Evolutionary conservation across 2,113 vertebrate genomes (phyloP).

Genomic region (Cisticola juncidis): DNA sequence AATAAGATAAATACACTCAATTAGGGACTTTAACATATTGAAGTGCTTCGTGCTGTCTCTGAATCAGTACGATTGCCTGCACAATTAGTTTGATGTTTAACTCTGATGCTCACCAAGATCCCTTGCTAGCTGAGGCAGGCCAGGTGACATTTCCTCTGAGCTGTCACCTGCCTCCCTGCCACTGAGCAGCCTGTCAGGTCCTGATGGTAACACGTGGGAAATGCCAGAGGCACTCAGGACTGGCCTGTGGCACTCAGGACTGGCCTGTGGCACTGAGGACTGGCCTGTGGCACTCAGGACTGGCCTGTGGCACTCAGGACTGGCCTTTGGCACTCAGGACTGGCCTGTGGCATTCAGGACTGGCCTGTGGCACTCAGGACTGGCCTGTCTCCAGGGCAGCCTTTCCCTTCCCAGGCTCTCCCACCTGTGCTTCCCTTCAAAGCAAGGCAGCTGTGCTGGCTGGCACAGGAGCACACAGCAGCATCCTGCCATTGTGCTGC

Average conservation of each 20-base stretch:
- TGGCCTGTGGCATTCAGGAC: too few species aligned
- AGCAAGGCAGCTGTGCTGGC: slow-evolving; percentile 40
- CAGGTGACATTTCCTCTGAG: not conserved
- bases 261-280: too few species aligned
- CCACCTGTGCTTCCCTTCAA: slow-evolving; percentile 16
- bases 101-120: not conserved
- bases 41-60: not conserved
- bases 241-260: too few species aligned
- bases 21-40: not conserved
- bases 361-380: too few species aligned
- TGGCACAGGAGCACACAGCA: not conserved
- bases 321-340: too few species aligned
- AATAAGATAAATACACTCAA: not conserved
- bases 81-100: slow-evolving; percentile 7
- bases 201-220: not conserved
- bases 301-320: too few species aligned
- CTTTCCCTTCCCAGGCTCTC: slow-evolving; percentile 16
- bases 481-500: not conserved
- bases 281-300: too few species aligned
- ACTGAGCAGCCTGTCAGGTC: not conserved
- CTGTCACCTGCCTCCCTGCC: not conserved
- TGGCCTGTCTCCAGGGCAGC: not conserved
- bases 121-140: not conserved
- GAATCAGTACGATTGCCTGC: not conserved
- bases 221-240: not conserved